A percentile compares a stretch with the other conserved stretches of the same genome.
phyloP scores from a whole-genome alignment of 92 coral and sea anemone genomes.

The Zoanthus solanderi region DNA sequence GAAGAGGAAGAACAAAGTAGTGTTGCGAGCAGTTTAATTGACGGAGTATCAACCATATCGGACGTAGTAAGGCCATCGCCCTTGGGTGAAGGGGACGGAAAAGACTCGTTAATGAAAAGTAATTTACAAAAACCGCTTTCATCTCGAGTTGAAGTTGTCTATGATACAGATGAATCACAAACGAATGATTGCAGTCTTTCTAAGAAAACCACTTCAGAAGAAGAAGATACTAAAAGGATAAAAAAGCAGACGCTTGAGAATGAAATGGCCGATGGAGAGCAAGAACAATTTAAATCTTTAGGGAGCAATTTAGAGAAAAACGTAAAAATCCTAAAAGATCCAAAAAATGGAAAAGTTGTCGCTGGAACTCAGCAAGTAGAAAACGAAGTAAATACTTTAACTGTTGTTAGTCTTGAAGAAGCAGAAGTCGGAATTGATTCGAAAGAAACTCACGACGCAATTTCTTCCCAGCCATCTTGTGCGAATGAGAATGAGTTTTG shows the following conservation, averaged over 20 bases:
- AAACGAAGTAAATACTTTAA: not conserved
- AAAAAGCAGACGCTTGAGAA: not conserved
- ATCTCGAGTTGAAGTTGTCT: not conserved
- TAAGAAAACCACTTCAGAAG: not conserved
- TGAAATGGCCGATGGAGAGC: not conserved
- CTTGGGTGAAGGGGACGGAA: constrained; percentile 49
- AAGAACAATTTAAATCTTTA: not conserved
- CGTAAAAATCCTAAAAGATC: not conserved
- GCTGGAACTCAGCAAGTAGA: not conserved
- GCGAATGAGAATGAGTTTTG: constrained; percentile 1
- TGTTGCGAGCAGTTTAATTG: constrained; percentile 51
- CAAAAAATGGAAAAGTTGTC: not conserved
- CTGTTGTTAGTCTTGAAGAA: not conserved
- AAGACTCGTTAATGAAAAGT: not conserved
- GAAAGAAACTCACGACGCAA: not conserved
- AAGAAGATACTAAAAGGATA: not conserved
- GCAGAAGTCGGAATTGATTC: not conserved
- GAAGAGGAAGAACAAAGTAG: constrained; percentile 90
- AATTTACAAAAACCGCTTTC: not conserved
- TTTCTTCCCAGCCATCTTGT: constrained; percentile 75
- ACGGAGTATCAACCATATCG: constrained; percentile 20
- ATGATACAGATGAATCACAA: not conserved
- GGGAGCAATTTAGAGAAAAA: not conserved
- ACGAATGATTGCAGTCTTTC: not conserved
- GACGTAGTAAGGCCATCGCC: constrained; percentile 49